These are phyloP conservation scores for Neelides sp. DNA, from an alignment of 1,140 invertebrate species.

Conservation along the genomic window DNA sequence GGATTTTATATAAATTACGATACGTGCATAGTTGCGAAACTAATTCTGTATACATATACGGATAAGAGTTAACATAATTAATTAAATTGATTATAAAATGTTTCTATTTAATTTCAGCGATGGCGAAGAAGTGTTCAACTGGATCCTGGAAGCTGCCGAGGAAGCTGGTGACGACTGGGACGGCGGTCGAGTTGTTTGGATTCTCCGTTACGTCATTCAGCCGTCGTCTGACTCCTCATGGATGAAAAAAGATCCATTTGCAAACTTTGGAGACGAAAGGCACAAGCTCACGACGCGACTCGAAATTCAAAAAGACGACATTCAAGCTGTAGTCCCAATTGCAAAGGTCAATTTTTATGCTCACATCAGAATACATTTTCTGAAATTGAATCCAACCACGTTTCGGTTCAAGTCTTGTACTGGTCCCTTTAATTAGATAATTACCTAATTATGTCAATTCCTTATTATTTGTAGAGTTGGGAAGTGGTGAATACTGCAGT, in stretches of 20 bases:
- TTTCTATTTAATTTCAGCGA: conserved; percentile 37
- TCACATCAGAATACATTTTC: no score
- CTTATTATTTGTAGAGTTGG: conserved; percentile 60
- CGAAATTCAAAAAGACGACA: conserved; percentile 85
- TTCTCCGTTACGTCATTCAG: conserved; percentile 55
- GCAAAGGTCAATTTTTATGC: no score
- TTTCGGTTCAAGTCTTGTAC: no score
- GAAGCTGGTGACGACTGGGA: conserved; percentile 59
- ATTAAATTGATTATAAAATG: conserved; percentile 1
- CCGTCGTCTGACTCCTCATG: conserved; percentile 38
- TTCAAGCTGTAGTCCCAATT: conserved; percentile 83
- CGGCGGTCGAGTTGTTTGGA: conserved; percentile 67
- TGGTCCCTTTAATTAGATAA: no score
- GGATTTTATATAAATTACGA: no score
- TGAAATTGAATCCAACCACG: no score
- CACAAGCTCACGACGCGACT: conserved; percentile 65
- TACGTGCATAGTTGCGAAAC: no score
- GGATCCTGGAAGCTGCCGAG: conserved; percentile 77
- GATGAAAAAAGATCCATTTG: conserved; percentile 37
- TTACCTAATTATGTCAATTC: no score
- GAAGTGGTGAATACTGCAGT: conserved; percentile 92
- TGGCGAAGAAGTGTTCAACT: conserved; percentile 69
- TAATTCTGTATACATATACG: conserved; percentile 3
- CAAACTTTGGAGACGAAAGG: conserved; percentile 46
- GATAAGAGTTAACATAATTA: conserved; percentile 10